Conservation (phyloP, 2,113 vertebrate genomes). For the Pungitius pungitius region DNA sequence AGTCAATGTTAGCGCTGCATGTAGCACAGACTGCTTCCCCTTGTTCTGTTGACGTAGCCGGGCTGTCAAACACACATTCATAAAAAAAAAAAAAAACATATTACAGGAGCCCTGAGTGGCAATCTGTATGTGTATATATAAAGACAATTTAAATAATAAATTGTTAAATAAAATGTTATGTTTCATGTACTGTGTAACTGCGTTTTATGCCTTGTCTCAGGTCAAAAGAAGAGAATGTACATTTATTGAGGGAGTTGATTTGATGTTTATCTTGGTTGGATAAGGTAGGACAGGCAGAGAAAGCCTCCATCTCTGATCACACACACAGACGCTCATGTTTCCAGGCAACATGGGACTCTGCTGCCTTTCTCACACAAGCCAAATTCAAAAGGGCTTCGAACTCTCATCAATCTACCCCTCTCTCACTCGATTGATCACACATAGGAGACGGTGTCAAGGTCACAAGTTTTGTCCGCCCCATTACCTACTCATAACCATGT, state of each 20-base stretch:
- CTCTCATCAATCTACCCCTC: conserved; percentile 72
- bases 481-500: conserved; percentile 79
- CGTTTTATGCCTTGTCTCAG: conserved; percentile 45
- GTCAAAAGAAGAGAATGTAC: conserved; percentile 29
- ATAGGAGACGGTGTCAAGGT: conserved; percentile 79
- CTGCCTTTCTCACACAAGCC: conserved; percentile 57
- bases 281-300: conserved; percentile 52
- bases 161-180: too few species aligned
- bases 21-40: neutral
- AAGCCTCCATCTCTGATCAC: conserved; percentile 55
- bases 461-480: conserved; percentile 78
- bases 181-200: conserved; percentile 31
- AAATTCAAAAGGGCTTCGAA: conserved; percentile 66
- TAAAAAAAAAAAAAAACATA: too few species aligned
- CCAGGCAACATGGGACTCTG: conserved; percentile 75
- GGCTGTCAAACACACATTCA: neutral
- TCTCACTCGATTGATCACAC: conserved; percentile 68
- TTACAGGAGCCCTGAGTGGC: too few species aligned
- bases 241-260: conserved; percentile 53
- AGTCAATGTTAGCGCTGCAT: neutral
- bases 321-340: conserved; percentile 69
- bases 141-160: too few species aligned
- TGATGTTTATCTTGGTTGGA: conserved; percentile 67
- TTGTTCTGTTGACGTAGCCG: neutral
- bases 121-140: too few species aligned